These are phyloP conservation scores for Parnassius orleans DNA, from an alignment of 2,888 invertebrate genomes.

Conservation along the genomic window DNA sequence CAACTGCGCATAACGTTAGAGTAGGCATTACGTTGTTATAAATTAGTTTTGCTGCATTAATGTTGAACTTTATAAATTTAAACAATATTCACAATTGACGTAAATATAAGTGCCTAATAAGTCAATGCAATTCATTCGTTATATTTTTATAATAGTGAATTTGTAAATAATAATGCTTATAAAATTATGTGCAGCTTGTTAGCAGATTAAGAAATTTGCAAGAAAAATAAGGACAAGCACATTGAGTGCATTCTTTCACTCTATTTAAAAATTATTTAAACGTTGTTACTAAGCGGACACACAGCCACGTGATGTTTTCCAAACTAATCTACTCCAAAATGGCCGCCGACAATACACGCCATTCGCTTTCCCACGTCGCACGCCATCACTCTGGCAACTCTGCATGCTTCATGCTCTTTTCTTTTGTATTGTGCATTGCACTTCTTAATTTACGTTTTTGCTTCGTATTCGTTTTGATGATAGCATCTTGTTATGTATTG, in stretches of 20 bases:
- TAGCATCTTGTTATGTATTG: slow-evolving; percentile 31
- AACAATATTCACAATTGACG: too few species aligned
- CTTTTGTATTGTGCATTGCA: slow-evolving; percentile 61
- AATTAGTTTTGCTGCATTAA: too few species aligned
- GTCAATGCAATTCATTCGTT: too few species aligned
- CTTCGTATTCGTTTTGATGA: slow-evolving; percentile 40
- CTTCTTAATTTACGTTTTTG: slow-evolving; percentile 58
- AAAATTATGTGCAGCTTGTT: slow-evolving; percentile 35
- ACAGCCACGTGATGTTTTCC: slow-evolving; percentile 75
- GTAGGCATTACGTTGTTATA: too few species aligned
- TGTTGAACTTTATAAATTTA: too few species aligned
- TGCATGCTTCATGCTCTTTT: slow-evolving; percentile 65
- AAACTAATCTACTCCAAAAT: slow-evolving; percentile 69
- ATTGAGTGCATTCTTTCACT: slow-evolving; percentile 71
- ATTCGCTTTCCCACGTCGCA: slow-evolving; percentile 79
- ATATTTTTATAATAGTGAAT: too few species aligned
- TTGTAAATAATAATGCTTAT: too few species aligned
- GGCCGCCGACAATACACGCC: slow-evolving; percentile 63
- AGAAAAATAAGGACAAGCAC: slow-evolving; percentile 75
- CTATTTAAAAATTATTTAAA: slow-evolving; percentile 60
- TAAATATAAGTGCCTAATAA: too few species aligned
- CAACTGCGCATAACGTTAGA: too few species aligned
- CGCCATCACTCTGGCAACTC: slow-evolving; percentile 59
- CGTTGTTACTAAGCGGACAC: slow-evolving; percentile 76
- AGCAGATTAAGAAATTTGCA: slow-evolving; percentile 58